Evolutionary conservation across 2,888 invertebrate species (phyloP), one percentile per base, ranked within the genome.

Genomic region (Acanthosoma haemorrhoidale): DNA sequence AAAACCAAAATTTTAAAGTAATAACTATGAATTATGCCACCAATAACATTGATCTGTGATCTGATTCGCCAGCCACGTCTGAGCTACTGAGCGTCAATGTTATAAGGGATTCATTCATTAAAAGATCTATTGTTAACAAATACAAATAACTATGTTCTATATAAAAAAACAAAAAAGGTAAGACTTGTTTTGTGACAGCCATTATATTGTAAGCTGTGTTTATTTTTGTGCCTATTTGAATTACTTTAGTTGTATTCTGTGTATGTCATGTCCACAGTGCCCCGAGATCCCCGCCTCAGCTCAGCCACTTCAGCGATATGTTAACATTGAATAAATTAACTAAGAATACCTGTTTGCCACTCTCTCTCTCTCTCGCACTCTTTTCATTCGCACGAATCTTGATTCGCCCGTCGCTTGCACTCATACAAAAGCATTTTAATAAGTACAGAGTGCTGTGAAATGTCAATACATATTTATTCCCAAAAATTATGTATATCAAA

Each of bases 281-380:
- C 64, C 39, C 31, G 67, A 67, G 67, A 67, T 25, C 67, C 67
- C 67, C 57, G 67, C 67, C 67, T 67, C 67, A 67, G 57, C 51
- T 67, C 67, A 57, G 64, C 64, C 32, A 41, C 67, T 34, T 36
- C 67, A 51, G 18, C 57, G 57, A 57, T 25, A 67, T 32, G 21
- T 6, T 51, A 51, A n/a, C 51, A n/a, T 51, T n/a, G 51, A 51
- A n/a, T 51, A 51, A 25, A 51, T 51, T 51, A 51, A 51, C n/a
- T 51, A 25, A 5, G 5, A 11, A 25, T n/a, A 25, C 25, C 51
- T 13, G 21, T 51, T 38, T 51, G 51, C 51, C 51, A 51, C 51
- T 51, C 51, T 51, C 51, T 51, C 25, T 51, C 8, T 13, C 51
- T 25, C 51, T 51, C 51, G 21, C 51, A 25, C 25, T 51, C 8